phyloP scores from a whole-genome alignment of 2,888 invertebrate genomes.

The Molanna angustata region DNA sequence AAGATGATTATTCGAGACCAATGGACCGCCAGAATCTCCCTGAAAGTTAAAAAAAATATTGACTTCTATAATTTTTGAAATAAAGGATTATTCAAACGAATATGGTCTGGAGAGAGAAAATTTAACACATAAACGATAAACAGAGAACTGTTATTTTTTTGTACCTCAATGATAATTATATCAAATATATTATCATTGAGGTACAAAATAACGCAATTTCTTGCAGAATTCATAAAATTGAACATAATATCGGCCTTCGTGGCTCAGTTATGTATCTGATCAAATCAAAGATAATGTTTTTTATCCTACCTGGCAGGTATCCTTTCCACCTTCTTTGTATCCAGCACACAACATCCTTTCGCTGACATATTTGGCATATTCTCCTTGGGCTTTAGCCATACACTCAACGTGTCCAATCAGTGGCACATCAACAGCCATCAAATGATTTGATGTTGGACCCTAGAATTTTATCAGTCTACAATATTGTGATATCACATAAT shows the following conservation, averaged over 20 bases:
- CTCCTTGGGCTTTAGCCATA: conserved; percentile 9
- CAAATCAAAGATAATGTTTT: background rate
- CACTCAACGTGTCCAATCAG: conserved; percentile 16
- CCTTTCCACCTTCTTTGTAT: conserved; percentile 17
- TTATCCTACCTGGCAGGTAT: conserved; percentile 25
- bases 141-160: too few relatives aligned
- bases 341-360: conserved; percentile 27
- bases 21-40: conserved; percentile 54
- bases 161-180: too few relatives aligned
- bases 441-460: conserved; percentile 12
- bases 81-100: too few relatives aligned
- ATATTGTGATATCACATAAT: too few relatives aligned
- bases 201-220: too few relatives aligned
- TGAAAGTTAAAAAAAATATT: conserved; percentile 35
- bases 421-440: conserved; percentile 17
- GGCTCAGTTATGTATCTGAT: background rate
- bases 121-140: too few relatives aligned
- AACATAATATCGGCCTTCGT: background rate
- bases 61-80: background rate
- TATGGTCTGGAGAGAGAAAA: too few relatives aligned
- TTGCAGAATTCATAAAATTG: too few relatives aligned
- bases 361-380: conserved; percentile 13
- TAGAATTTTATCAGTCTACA: too few relatives aligned
- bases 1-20: conserved; percentile 44
- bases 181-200: too few relatives aligned